Base-by-base conservation (phyloP, 2,888 invertebrate genomes). In the Diaphora mendica region DNA sequence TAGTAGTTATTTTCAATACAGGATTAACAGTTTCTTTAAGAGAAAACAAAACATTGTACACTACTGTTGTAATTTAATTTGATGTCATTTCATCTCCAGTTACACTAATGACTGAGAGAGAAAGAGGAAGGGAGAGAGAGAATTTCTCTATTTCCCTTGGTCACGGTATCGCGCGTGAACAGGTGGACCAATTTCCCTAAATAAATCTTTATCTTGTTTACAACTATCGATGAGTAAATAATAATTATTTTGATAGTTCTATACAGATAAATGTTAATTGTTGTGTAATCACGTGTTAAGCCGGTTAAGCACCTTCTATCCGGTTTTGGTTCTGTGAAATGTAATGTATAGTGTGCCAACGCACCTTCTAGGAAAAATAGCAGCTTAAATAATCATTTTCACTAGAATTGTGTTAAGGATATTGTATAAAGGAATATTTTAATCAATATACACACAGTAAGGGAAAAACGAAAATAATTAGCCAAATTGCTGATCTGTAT, bases 281-380 rank as follows among this genome's bases (percentile, higher is more conserved):
- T 39, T 23, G 33, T 44, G 73, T 33, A 75, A 77, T 82, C 79
- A 76, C 77, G 77, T 74, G 75, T 48, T 33, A 33, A 33, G 33
- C 1, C 33, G 33, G 1, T 33, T 83, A 83, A 77, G 76, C 83
- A 35, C 69, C 48, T 62, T 44, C 65, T 74, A 78, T 84, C 84
- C 84, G 82, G 84, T 84, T 83, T 62, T 33, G 71, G 65, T 82
- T 78, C 84, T 79, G 59, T 68, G 81, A 81, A 78, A 3, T 70
- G 55, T 68, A 68, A 73, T 66, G 69, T 70, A 68, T 64, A 20
- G 35, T 72, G 66, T 39, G 70, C 65, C 76, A 76, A 67, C 64
- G 70, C 33, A 8, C 51, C 26, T 81, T 84, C 84, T 79, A 70
- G 66, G 84, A 80, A 84, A 71, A 73, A 71, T 33, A 65, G 8